Percentiles rank a stretch among this genome's conserved stretches.
Conservation (phyloP, 2,113 vertebrate species). For the Petrocephalus microphthalmus region DNA sequence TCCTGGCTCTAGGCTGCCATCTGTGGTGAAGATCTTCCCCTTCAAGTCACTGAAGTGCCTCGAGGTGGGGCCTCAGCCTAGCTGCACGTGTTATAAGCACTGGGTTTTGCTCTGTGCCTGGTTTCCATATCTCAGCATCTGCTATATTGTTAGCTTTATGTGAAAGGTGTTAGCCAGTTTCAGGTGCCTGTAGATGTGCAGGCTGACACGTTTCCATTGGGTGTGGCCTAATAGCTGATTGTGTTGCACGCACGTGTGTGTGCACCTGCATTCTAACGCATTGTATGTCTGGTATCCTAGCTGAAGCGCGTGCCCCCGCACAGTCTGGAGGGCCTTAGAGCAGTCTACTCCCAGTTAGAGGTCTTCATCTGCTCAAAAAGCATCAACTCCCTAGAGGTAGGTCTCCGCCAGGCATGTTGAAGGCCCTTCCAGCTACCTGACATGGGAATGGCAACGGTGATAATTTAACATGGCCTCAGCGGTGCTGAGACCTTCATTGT, state of each 20-base stretch:
- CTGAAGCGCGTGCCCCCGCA: conserved; percentile 77
- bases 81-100: not conserved
- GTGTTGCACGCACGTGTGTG: not conserved
- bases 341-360: conserved; percentile 86
- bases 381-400: conserved; percentile 78
- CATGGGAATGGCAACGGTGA: not conserved
- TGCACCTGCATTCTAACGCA: not conserved
- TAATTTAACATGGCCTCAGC: not conserved
- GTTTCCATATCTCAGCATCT: not conserved
- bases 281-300: conserved; percentile 34
- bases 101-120: not conserved
- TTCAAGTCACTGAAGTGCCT: conserved; percentile 86
- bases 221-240: not conserved
- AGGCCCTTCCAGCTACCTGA: not conserved
- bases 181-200: not conserved
- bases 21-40: conserved; percentile 84
- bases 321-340: conserved; percentile 78
- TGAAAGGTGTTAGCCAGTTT: not conserved
- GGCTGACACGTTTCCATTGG: not conserved
- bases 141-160: not conserved
- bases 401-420: not conserved
- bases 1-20: conserved; percentile 60
- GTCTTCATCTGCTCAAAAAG: conserved; percentile 81
- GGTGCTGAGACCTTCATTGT: not conserved
- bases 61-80: conserved; percentile 62